phyloP scores from a whole-genome alignment of 2,888 invertebrate species.

The Acanthococcus lagerstroemiae region DNA sequence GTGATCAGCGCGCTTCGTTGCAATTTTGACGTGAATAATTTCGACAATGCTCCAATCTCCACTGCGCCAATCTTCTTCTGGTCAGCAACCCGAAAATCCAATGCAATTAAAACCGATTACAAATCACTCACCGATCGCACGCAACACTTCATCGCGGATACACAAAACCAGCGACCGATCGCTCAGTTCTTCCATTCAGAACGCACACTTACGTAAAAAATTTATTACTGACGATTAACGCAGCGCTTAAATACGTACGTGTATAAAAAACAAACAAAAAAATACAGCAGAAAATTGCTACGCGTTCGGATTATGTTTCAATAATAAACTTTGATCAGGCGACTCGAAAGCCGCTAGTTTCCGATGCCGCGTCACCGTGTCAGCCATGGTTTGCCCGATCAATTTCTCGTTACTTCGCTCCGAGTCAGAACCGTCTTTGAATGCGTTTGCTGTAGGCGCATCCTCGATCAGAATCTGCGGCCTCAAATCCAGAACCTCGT shows the following conservation, averaged over 20 bases:
- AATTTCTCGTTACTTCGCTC: neutral
- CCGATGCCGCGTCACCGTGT: neutral
- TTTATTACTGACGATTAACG: constrained; percentile 8
- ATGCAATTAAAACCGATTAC: too few species aligned
- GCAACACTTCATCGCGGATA: too few species aligned
- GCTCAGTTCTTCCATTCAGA: too few species aligned
- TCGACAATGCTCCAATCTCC: too few species aligned
- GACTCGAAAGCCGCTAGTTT: constrained; percentile 15
- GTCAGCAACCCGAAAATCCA: too few species aligned
- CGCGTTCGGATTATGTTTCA: constrained; percentile 16
- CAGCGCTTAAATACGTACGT: neutral
- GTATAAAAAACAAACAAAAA: constrained; percentile 15
- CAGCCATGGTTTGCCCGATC: neutral
- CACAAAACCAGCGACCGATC: too few species aligned
- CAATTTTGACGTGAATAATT: too few species aligned
- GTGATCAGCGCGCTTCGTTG: too few species aligned
- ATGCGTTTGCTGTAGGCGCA: neutral
- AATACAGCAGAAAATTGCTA: constrained; percentile 7
- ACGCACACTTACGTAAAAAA: neutral
- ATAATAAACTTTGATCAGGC: constrained; percentile 23
- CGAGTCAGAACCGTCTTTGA: neutral
- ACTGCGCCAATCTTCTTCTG: too few species aligned
- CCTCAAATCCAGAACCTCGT: constrained; percentile 13
- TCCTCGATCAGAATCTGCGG: neutral
- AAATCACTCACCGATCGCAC: too few species aligned